These are phyloP conservation scores for Bilobella aurantiaca DNA, from an alignment of 1,140 invertebrate genomes.

Conservation along the genomic window DNA sequence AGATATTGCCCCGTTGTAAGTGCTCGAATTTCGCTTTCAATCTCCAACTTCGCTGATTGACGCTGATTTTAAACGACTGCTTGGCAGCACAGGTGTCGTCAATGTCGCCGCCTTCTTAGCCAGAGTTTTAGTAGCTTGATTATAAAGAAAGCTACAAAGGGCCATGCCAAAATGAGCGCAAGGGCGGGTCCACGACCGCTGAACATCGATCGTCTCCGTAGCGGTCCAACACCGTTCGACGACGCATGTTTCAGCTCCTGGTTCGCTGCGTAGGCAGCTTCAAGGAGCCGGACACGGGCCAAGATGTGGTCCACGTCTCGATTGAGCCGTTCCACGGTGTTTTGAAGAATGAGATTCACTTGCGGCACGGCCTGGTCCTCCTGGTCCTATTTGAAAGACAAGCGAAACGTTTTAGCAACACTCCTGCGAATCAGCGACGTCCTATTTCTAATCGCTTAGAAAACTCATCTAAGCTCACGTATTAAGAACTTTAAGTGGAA, in stretches of 20 bases:
- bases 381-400: too few relatives aligned
- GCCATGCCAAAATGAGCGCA: constrained; percentile 30
- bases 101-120: constrained; percentile 14
- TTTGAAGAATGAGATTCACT: constrained; percentile 16
- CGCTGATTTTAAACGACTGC: too few relatives aligned
- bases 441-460: too few relatives aligned
- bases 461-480: too few relatives aligned
- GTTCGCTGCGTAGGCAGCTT: constrained; percentile 30
- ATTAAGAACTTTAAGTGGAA: too few relatives aligned
- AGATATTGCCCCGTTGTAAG: too few relatives aligned
- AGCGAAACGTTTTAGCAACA: too few relatives aligned
- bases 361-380: neutral
- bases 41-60: too few relatives aligned
- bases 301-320: constrained; percentile 32
- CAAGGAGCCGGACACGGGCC: constrained; percentile 31
- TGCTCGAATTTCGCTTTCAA: too few relatives aligned
- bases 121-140: constrained; percentile 28
- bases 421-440: too few relatives aligned
- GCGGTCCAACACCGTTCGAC: neutral
- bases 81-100: too few relatives aligned
- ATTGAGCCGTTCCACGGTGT: constrained; percentile 31
- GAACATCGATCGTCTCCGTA: constrained; percentile 10
- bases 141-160: constrained; percentile 30
- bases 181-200: constrained; percentile 14
- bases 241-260: neutral